phyloP scores from a whole-genome alignment of 2,797 vertebrate species.

The Sphenopsis melanotis region DNA sequence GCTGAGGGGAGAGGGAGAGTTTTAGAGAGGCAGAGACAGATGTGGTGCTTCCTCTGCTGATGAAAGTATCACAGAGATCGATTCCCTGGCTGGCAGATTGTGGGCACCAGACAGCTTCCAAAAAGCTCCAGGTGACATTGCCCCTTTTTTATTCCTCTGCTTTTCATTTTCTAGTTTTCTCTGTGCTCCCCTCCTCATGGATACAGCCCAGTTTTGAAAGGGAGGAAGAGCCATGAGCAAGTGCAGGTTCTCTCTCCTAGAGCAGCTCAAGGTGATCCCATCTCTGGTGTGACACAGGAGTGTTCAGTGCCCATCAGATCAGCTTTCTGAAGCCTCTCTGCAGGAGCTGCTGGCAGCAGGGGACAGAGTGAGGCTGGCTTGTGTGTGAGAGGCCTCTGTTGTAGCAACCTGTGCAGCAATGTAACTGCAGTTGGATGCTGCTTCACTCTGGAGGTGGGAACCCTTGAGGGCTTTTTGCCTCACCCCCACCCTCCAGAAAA shows the following conservation, averaged over 20 bases:
- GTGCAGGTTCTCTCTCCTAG: background rate
- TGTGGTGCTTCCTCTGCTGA: background rate
- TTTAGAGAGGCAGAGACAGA: background rate
- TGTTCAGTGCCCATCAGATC: background rate
- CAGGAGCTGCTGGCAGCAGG: rapidly evolving
- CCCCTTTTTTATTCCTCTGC: background rate
- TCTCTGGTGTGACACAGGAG: rapidly evolving
- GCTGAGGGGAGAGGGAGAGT: background rate
- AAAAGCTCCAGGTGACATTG: background rate
- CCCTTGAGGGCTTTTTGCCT: background rate
- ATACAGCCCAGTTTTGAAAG: background rate
- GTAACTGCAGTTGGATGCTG: background rate
- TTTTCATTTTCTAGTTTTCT: background rate
- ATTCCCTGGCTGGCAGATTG: background rate
- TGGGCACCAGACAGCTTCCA: background rate
- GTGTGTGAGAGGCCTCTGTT: background rate
- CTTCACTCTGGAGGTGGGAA: background rate
- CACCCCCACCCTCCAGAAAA: too few relatives aligned
- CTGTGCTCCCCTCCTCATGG: background rate
- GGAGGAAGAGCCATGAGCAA: background rate
- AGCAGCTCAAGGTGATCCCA: background rate
- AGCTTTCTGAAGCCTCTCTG: background rate
- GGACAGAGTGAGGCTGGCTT: rapidly evolving
- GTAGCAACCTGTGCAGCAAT: background rate
- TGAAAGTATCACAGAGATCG: background rate